A percentile compares a stretch with the other conserved stretches of the same genome.
phyloP scores from a whole-genome alignment of 2,113 vertebrate genomes.

The Ciconia maguari region DNA sequence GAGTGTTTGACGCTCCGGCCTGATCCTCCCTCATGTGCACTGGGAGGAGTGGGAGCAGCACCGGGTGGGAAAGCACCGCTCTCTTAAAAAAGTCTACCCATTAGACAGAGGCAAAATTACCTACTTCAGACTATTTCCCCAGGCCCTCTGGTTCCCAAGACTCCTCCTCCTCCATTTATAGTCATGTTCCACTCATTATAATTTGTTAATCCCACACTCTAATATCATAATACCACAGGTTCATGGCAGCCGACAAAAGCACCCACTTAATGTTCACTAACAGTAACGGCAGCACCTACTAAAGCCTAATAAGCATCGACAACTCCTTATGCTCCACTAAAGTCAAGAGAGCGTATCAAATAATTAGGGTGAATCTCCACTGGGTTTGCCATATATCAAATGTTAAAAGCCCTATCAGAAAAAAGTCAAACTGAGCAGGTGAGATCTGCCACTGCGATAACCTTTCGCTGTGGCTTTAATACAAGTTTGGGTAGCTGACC shows the following conservation, averaged over 20 bases:
- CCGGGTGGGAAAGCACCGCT: not conserved
- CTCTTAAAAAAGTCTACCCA: not conserved
- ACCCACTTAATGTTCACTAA: not conserved
- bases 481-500: not conserved
- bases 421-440: constrained; percentile 17
- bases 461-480: not conserved
- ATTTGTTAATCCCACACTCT: not conserved
- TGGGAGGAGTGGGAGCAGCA: not conserved
- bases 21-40: not conserved
- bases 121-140: not conserved
- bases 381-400: constrained; percentile 2
- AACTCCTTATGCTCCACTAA: not conserved
- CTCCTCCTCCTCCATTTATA: not conserved
- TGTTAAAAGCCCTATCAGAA: not conserved
- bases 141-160: not conserved
- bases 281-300: not conserved
- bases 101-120: not conserved
- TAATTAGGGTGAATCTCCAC: not conserved
- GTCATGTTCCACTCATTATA: not conserved
- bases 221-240: not conserved
- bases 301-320: not conserved
- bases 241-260: not conserved
- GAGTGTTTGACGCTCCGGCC: not conserved
- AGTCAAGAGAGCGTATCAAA: not conserved
- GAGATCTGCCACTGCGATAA: not conserved